Evolutionary conservation across 1,140 invertebrate genomes (phyloP).

Genomic region (Trichogramma pretiosum): DNA sequence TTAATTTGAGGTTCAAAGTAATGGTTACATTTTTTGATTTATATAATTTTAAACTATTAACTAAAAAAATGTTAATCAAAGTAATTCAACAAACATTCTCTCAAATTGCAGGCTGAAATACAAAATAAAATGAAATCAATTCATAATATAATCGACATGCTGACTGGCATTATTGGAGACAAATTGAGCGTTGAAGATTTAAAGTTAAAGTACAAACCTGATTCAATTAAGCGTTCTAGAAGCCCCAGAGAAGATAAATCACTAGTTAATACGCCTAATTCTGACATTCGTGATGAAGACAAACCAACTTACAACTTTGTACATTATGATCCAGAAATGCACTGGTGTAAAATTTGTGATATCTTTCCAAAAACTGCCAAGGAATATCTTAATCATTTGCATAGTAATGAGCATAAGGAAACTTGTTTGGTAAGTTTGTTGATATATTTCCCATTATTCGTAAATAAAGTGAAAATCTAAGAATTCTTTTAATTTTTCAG

Average conservation of each 20-base stretch:
- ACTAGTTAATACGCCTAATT: slow-evolving; percentile 29
- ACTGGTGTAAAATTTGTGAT: slow-evolving; percentile 79
- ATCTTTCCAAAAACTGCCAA: slow-evolving; percentile 77
- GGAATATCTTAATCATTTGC: slow-evolving; percentile 75
- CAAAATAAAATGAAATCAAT: slow-evolving; percentile 74
- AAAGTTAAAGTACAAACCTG: slow-evolving; percentile 37
- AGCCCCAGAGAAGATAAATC: slow-evolving; percentile 41
- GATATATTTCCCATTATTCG: too few relatives aligned
- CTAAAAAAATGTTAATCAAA: too few relatives aligned
- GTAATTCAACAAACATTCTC: slow-evolving; percentile 7
- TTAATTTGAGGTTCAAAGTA: too few relatives aligned
- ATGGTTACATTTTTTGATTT: too few relatives aligned
- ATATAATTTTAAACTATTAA: too few relatives aligned
- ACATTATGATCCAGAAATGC: slow-evolving; percentile 78
- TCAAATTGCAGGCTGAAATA: slow-evolving; percentile 60
- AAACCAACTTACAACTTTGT: slow-evolving; percentile 62
- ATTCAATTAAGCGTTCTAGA: slow-evolving; percentile 30
- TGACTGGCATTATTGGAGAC: slow-evolving; percentile 67
- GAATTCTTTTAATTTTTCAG: slow-evolving; percentile 32
- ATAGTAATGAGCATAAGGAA: slow-evolving; percentile 66
- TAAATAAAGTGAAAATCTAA: too few relatives aligned
- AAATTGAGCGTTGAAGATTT: slow-evolving; percentile 47
- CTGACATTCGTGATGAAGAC: slow-evolving; percentile 35
- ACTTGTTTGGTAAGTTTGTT: slow-evolving; percentile 43
- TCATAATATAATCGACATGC: slow-evolving; percentile 74